A percentile compares a stretch with the other conserved stretches of the same genome.
Conservation (phyloP, 2,113 vertebrate genomes). For the Oplegnathus fasciatus region DNA sequence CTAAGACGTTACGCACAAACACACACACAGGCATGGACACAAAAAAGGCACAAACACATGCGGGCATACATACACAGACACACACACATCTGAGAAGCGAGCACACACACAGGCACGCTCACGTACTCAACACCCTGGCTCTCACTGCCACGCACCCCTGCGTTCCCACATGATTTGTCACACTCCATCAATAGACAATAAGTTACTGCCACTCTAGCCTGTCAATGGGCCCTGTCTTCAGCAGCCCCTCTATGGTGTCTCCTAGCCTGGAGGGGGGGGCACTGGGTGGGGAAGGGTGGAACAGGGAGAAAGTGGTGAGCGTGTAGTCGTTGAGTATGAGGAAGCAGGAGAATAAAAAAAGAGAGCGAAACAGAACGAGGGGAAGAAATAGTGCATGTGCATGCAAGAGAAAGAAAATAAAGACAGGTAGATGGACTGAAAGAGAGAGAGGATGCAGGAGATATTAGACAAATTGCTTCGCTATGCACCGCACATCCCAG, state of each 20-base stretch:
- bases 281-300: conserved; percentile 36
- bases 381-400: conserved; percentile 10
- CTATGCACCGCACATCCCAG: conserved; percentile 51
- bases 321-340: conserved; percentile 41
- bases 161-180: conserved; percentile 93
- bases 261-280: conserved; percentile 36
- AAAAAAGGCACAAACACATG: conserved; percentile 70
- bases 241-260: conserved; percentile 67
- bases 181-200: conserved; percentile 96
- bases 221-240: conserved; percentile 91
- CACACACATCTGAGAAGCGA: conserved; percentile 63
- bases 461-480: conserved; percentile 64
- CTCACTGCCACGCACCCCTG: conserved; percentile 84
- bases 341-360: conserved; percentile 25
- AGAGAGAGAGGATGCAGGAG: conserved; percentile 31
- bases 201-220: conserved; percentile 94
- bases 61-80: conserved; percentile 72
- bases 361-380: conserved; percentile 3
- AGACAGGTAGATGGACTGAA: conserved; percentile 32
- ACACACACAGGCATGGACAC: conserved; percentile 78
- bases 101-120: conserved; percentile 82
- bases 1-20: conserved; percentile 81
- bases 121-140: conserved; percentile 74
- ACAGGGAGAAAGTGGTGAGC: conserved; percentile 48
- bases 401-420: conserved; percentile 18